These are phyloP conservation scores for Pterocles gutturalis DNA, from an alignment of 2,113 vertebrate species.

Conservation along the genomic window DNA sequence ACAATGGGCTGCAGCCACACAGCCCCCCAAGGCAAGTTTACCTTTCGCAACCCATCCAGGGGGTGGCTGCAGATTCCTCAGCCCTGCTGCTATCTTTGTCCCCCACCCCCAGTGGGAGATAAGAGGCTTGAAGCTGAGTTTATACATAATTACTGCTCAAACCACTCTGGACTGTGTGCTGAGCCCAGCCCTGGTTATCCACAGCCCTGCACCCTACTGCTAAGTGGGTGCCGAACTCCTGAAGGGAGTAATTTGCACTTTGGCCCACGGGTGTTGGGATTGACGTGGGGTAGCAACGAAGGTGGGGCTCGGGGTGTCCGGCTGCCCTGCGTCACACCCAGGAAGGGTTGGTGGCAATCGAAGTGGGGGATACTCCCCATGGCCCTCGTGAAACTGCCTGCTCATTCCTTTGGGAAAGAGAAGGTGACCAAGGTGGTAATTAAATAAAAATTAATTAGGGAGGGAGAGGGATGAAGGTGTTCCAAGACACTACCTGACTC, in stretches of 20 bases:
- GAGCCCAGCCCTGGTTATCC: not conserved
- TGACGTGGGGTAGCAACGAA: not conserved
- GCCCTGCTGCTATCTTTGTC: not conserved
- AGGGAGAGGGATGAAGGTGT: not conserved
- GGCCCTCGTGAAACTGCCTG: not conserved
- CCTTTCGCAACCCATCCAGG: conserved; percentile 26
- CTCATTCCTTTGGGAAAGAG: not conserved
- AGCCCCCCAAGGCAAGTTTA: conserved; percentile 20
- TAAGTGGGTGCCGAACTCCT: not conserved
- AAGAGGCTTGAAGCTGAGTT: conserved; percentile 7
- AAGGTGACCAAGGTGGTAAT: not conserved
- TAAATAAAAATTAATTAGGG: conserved; percentile 22
- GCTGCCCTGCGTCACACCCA: not conserved
- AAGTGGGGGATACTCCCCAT: not conserved
- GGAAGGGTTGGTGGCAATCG: not conserved
- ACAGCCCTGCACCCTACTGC: not conserved
- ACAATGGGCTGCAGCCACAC: conserved; percentile 16
- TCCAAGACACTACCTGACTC: not conserved
- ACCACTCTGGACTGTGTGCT: not conserved
- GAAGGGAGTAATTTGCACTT: not conserved
- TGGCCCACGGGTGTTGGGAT: not conserved
- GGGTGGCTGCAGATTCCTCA: conserved; percentile 30
- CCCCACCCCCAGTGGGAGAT: not conserved
- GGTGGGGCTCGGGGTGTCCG: not conserved
- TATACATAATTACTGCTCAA: not conserved